A percentile compares a stretch with the other conserved stretches of the same genome.
These are phyloP conservation scores for Acleris emargana DNA, from an alignment of 2,888 invertebrate genomes.

Conservation along the genomic window DNA sequence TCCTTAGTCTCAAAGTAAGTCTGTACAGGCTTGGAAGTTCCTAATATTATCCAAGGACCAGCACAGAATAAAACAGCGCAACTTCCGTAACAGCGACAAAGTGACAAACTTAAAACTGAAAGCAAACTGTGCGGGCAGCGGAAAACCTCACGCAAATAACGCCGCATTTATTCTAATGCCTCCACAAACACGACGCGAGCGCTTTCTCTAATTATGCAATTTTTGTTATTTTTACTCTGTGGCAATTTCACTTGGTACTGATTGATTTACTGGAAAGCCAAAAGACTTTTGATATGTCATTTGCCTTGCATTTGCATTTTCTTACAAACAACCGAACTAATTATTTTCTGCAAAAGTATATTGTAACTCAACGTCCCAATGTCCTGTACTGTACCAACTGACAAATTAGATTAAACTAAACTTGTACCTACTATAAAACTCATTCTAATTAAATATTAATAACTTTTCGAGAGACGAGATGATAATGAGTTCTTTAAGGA, in stretches of 20 bases:
- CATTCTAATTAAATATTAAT: too few relatives aligned
- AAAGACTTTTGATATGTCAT: too few relatives aligned
- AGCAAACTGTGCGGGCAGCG: slow-evolving; percentile 67
- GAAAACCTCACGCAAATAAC: slow-evolving; percentile 72
- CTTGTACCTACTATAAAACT: too few relatives aligned
- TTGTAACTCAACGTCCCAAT: too few relatives aligned
- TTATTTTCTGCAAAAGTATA: too few relatives aligned
- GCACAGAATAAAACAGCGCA: slow-evolving; percentile 1
- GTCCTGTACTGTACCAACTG: too few relatives aligned
- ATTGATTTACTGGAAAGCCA: background rate
- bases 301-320: too few relatives aligned
- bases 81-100: slow-evolving; percentile 52
- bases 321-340: too few relatives aligned
- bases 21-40: slow-evolving; percentile 5
- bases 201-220: slow-evolving; percentile 38
- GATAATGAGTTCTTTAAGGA: too few relatives aligned
- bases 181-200: slow-evolving; percentile 59
- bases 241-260: background rate
- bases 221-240: slow-evolving; percentile 31
- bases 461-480: too few relatives aligned
- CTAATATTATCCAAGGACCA: background rate
- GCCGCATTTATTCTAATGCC: slow-evolving; percentile 66
- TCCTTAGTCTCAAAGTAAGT: background rate
- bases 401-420: too few relatives aligned
- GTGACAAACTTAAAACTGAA: slow-evolving; percentile 72